Percentiles rank a stretch among this genome's conserved stretches.
phyloP scores from a whole-genome alignment of 1,140 invertebrate species.

The Limonius californicus region DNA sequence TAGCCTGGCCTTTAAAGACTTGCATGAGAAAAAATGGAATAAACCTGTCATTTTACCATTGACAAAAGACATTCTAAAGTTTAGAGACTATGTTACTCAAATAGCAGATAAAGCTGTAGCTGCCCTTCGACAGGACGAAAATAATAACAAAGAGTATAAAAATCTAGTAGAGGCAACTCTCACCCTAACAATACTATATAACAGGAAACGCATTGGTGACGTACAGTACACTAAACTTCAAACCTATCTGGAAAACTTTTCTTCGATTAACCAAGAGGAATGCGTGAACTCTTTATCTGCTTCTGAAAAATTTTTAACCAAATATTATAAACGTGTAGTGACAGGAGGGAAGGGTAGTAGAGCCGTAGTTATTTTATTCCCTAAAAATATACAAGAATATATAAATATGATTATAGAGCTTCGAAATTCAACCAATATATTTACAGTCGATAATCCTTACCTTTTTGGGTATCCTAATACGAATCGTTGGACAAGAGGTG shows the following conservation, averaged over 20 bases:
- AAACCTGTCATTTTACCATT: conserved; percentile 28
- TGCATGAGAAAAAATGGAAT: conserved; percentile 28
- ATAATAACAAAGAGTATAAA: conserved; percentile 1
- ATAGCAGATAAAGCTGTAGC: conserved; percentile 18
- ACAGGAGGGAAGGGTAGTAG: conserved; percentile 30
- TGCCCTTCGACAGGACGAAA: neutral
- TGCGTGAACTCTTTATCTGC: neutral
- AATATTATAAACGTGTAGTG: conserved; percentile 27
- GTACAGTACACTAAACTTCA: neutral
- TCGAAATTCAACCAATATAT: neutral
- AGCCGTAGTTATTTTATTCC: conserved; percentile 29
- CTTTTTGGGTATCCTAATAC: neutral
- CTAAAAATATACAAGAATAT: conserved; percentile 21
- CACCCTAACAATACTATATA: conserved; percentile 3
- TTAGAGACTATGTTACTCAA: conserved; percentile 26
- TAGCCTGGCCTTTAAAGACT: conserved; percentile 30
- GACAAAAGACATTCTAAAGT: conserved; percentile 24
- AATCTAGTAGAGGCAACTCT: neutral
- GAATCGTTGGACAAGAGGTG: conserved; percentile 4
- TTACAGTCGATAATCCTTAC: conserved; percentile 5
- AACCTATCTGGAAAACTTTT: neutral
- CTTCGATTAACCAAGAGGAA: neutral
- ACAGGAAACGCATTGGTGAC: conserved; percentile 13
- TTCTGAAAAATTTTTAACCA: neutral
- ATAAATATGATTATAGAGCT: conserved; percentile 20